phyloP scores from a whole-genome alignment of 92 coral and sea anemone species.

The Heteractis magnifica region DNA sequence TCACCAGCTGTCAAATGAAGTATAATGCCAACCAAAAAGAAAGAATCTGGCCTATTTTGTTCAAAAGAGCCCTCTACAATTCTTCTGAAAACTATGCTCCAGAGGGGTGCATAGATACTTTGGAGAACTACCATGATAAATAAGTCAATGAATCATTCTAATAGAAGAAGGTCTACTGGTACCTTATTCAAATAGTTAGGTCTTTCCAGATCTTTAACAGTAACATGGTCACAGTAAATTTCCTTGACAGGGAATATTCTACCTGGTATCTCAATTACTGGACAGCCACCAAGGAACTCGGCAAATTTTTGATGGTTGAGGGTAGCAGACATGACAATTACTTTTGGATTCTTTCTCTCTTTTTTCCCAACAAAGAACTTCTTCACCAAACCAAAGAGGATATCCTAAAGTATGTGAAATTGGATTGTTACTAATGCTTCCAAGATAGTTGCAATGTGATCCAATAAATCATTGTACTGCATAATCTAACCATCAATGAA shows the following conservation, averaged over 20 bases:
- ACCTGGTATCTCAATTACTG: constrained; percentile 92
- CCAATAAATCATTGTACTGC: not conserved
- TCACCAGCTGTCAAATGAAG: too few species aligned
- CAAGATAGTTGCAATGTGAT: not conserved
- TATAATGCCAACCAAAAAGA: too few species aligned
- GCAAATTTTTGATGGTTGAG: constrained; percentile 86
- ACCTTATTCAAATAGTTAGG: constrained; percentile 84
- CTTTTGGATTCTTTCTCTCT: constrained; percentile 44
- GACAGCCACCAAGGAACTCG: constrained; percentile 75
- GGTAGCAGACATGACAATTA: constrained; percentile 90
- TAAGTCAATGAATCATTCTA: too few species aligned
- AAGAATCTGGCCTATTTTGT: too few species aligned
- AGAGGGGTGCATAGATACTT: too few species aligned
- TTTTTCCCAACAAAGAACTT: constrained; percentile 54
- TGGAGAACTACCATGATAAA: too few species aligned
- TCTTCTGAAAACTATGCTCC: too few species aligned
- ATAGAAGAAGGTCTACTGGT: not conserved
- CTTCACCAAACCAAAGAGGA: constrained; percentile 86
- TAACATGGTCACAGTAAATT: constrained; percentile 65
- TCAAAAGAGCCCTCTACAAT: too few species aligned
- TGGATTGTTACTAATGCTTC: not conserved
- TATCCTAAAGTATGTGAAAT: constrained; percentile 58
- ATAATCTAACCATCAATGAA: too few species aligned
- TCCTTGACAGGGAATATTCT: constrained; percentile 77
- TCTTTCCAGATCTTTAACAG: constrained; percentile 64